phyloP scores from a whole-genome alignment of 2,797 vertebrate species.

The Helostoma temminkii region DNA sequence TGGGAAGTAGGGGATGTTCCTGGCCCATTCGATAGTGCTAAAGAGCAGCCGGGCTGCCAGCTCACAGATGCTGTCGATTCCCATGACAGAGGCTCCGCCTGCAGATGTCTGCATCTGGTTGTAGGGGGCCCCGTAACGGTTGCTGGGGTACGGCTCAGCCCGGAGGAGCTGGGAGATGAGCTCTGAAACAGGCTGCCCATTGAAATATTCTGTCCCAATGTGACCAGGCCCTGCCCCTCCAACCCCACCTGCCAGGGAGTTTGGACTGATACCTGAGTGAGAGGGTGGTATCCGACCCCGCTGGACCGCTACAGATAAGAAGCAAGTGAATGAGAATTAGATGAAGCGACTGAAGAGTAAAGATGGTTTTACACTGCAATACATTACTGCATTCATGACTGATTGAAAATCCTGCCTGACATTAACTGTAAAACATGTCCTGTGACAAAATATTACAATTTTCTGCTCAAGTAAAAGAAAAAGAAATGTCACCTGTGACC shows the following conservation, averaged over 20 bases:
- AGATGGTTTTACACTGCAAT: not conserved
- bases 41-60: slow-evolving; percentile 95
- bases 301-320: slow-evolving; percentile 87
- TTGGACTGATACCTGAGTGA: slow-evolving; percentile 89
- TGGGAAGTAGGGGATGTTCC: slow-evolving; percentile 95
- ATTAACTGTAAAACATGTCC: too few species aligned
- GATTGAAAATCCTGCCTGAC: too few species aligned
- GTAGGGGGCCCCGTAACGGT: slow-evolving; percentile 89
- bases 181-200: slow-evolving; percentile 93
- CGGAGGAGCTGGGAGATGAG: slow-evolving; percentile 94
- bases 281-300: slow-evolving; percentile 90
- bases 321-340: not conserved
- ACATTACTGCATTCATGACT: too few species aligned
- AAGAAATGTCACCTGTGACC: too few species aligned
- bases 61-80: slow-evolving; percentile 98
- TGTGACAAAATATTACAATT: too few species aligned
- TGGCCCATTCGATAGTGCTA: slow-evolving; percentile 97
- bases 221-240: slow-evolving; percentile 73
- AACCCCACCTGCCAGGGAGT: slow-evolving; percentile 77
- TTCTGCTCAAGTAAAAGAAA: too few species aligned
- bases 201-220: slow-evolving; percentile 87
- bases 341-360: not conserved
- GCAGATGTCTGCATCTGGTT: slow-evolving; percentile 78
- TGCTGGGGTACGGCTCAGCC: slow-evolving; percentile 93
- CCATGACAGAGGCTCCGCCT: slow-evolving; percentile 89